Conservation (phyloP, 2,113 vertebrate species). For the Odontesthes bonariensis region DNA sequence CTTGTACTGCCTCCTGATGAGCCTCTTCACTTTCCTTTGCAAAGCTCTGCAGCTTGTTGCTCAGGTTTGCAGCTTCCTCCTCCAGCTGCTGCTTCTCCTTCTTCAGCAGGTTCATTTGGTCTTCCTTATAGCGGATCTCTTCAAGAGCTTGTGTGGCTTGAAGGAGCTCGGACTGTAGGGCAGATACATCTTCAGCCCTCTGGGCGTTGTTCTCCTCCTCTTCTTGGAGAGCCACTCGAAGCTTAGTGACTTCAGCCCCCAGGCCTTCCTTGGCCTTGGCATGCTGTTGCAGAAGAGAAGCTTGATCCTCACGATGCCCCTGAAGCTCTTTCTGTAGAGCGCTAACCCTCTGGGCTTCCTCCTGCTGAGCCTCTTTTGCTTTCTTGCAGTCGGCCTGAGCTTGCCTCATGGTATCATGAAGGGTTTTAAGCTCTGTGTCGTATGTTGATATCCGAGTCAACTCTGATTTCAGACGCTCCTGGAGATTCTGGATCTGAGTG, state of each 20-base stretch:
- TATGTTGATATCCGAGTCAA: slow-evolving; percentile 78
- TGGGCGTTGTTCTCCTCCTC: slow-evolving; percentile 84
- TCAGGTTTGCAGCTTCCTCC: slow-evolving; percentile 81
- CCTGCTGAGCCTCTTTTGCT: slow-evolving; percentile 65
- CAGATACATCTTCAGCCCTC: slow-evolving; percentile 79
- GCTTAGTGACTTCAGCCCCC: slow-evolving; percentile 74
- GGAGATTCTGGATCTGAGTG: slow-evolving; percentile 75
- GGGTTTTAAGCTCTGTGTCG: slow-evolving; percentile 81
- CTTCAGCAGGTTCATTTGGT: slow-evolving; percentile 81
- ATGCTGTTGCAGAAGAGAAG: slow-evolving; percentile 78
- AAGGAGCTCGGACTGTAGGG: slow-evolving; percentile 85
- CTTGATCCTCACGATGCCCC: slow-evolving; percentile 59
- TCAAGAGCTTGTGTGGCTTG: slow-evolving; percentile 80
- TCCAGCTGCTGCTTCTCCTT: slow-evolving; percentile 85
- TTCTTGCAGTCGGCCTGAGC: slow-evolving; percentile 81
- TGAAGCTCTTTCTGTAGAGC: slow-evolving; percentile 84
- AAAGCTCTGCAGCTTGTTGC: slow-evolving; percentile 77
- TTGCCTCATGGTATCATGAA: slow-evolving; percentile 77
- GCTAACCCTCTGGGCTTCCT: slow-evolving; percentile 73
- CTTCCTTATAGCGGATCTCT: slow-evolving; percentile 81
- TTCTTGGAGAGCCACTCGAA: slow-evolving; percentile 77
- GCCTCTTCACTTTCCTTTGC: slow-evolving; percentile 83
- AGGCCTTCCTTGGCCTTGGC: slow-evolving; percentile 75
- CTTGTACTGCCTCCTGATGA: slow-evolving; percentile 76
- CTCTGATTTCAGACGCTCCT: slow-evolving; percentile 79